These are phyloP conservation scores for Formica selysi DNA, from an alignment of 1,140 invertebrate species.

Conservation along the genomic window DNA sequence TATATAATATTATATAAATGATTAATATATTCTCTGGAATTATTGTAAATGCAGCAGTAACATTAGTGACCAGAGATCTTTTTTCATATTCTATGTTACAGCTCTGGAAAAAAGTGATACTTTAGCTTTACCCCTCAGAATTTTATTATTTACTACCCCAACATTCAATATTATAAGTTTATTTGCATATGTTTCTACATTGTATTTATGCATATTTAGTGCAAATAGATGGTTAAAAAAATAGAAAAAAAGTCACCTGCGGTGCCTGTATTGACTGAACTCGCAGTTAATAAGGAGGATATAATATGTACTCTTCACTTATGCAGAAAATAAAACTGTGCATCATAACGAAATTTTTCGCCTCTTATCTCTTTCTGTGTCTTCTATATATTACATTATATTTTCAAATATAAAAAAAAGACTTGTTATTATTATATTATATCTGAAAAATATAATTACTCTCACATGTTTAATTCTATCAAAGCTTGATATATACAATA, in stretches of 20 bases:
- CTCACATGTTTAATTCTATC: neutral
- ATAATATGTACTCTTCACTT: conserved; percentile 46
- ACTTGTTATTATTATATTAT: too few species aligned
- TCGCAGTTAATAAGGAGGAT: conserved; percentile 49
- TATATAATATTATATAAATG: conserved; percentile 61
- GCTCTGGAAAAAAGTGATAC: conserved; percentile 24
- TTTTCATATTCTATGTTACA: conserved; percentile 32
- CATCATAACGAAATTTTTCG: conserved; percentile 8
- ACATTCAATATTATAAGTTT: conserved; percentile 30
- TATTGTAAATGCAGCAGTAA: conserved; percentile 54
- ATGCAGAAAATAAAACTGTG: conserved; percentile 50
- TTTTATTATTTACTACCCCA: conserved; percentile 22
- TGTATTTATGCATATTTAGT: conserved; percentile 41
- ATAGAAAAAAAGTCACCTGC: conserved; percentile 41
- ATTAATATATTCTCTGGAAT: conserved; percentile 74
- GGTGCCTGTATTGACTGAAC: conserved; percentile 56
- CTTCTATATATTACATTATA: neutral
- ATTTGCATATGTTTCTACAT: conserved; percentile 49
- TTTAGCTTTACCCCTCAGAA: neutral
- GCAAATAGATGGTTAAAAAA: conserved; percentile 36
- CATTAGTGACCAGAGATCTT: conserved; percentile 36
- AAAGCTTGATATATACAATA: too few species aligned
- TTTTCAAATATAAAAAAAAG: too few species aligned
- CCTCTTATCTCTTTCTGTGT: neutral
- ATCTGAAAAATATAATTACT: neutral